phyloP scores from a whole-genome alignment of 2,113 vertebrate genomes.

The Heterotilapia buettikoferi region DNA sequence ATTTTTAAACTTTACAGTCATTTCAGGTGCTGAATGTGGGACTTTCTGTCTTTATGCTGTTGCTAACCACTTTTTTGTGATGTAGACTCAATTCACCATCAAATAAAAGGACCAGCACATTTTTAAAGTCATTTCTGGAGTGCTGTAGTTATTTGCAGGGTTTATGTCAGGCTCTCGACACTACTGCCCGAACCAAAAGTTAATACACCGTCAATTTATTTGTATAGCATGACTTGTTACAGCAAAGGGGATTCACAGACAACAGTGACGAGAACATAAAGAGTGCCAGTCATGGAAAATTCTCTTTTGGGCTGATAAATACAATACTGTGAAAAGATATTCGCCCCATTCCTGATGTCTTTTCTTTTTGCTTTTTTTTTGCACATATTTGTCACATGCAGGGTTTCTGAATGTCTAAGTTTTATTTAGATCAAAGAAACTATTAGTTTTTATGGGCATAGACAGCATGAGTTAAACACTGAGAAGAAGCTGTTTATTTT shows the following conservation, averaged over 20 bases:
- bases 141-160: rapidly evolving
- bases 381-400: background rate
- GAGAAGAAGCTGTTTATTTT: background rate
- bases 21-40: background rate
- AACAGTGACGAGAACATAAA: background rate
- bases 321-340: background rate
- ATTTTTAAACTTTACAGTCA: background rate
- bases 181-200: background rate
- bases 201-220: background rate
- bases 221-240: background rate
- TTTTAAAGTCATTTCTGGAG: background rate
- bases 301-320: background rate
- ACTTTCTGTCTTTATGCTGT: background rate
- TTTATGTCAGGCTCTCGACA: background rate
- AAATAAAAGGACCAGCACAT: background rate
- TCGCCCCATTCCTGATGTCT: rapidly evolving
- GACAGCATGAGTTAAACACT: background rate
- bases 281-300: background rate
- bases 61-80: background rate
- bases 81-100: background rate
- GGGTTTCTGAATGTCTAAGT: background rate
- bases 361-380: background rate
- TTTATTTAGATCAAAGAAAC: background rate
- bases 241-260: background rate
- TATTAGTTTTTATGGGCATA: background rate